Conservation (phyloP, 2,888 invertebrate genomes). For the Empis stercorea region DNA sequence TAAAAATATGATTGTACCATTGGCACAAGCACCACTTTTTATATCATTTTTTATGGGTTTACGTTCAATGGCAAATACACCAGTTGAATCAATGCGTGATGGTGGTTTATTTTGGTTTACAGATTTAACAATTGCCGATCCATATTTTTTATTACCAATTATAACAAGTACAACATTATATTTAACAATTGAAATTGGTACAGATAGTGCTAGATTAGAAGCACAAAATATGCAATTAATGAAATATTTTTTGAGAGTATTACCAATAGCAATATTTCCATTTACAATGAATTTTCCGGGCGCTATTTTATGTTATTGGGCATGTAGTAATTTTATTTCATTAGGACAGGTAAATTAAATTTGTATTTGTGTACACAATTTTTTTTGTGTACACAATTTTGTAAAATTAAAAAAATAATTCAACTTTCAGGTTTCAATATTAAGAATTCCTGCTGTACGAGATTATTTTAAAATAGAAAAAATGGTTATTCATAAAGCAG, state of each 20-base stretch:
- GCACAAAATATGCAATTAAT: slow-evolving; percentile 54
- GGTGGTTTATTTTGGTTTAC: slow-evolving; percentile 90
- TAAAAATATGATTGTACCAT: slow-evolving; percentile 62
- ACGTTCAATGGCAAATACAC: slow-evolving; percentile 75
- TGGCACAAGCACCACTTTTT: slow-evolving; percentile 81
- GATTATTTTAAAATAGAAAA: slow-evolving; percentile 63
- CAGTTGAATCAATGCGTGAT: slow-evolving; percentile 75
- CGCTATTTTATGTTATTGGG: slow-evolving; percentile 83
- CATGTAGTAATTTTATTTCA: slow-evolving; percentile 74
- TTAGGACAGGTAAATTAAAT: slow-evolving; percentile 54
- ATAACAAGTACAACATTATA: slow-evolving; percentile 73
- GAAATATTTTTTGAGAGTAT: slow-evolving; percentile 58
- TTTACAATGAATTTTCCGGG: slow-evolving; percentile 80
- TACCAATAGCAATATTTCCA: slow-evolving; percentile 71
- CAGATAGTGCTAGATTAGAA: slow-evolving; percentile 56
- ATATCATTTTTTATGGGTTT: slow-evolving; percentile 84
- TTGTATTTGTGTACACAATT: no score
- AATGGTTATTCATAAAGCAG: slow-evolving; percentile 42
- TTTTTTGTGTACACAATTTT: no score
- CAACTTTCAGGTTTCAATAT: slow-evolving; percentile 42
- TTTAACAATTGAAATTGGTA: slow-evolving; percentile 70
- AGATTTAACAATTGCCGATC: slow-evolving; percentile 85
- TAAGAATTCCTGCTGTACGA: slow-evolving; percentile 62
- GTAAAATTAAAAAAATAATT: not conserved
- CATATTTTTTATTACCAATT: slow-evolving; percentile 73